Conservation (phyloP, 2,888 invertebrate species). For the Iphiclides podalirius region DNA sequence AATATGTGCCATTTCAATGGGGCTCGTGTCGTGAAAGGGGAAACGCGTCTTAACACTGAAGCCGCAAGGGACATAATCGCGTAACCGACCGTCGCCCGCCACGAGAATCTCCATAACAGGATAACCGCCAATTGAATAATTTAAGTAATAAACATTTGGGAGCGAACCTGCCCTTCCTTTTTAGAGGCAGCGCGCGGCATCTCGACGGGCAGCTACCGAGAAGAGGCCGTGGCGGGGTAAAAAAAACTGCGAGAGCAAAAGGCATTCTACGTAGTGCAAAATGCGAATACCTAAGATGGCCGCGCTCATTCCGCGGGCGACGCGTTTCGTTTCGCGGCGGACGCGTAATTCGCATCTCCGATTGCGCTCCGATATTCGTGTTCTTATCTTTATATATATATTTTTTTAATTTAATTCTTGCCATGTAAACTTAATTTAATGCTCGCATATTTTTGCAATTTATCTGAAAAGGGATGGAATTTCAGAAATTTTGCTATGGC, state of each 20-base stretch:
- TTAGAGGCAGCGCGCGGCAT: slow-evolving; percentile 33
- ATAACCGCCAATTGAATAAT: slow-evolving; percentile 39
- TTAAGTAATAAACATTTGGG: slow-evolving; percentile 39
- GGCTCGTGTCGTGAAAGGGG: not conserved
- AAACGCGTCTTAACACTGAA: not conserved
- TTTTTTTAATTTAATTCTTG: no score
- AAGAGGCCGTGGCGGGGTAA: slow-evolving; percentile 30
- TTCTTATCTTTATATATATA: no score
- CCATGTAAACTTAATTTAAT: no score
- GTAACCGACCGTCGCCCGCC: slow-evolving; percentile 21
- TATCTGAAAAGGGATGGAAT: no score
- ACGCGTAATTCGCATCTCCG: no score
- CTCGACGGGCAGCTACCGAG: slow-evolving; percentile 36
- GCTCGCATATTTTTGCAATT: no score
- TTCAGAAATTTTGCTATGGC: no score
- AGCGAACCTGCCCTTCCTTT: slow-evolving; percentile 35
- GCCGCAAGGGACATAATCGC: slow-evolving; percentile 1
- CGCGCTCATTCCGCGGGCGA: slow-evolving; percentile 28
- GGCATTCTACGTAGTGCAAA: slow-evolving; percentile 40
- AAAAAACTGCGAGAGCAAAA: slow-evolving; percentile 35
- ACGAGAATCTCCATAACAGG: slow-evolving; percentile 27
- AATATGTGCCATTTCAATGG: slow-evolving; percentile 6
- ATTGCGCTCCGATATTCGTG: no score
- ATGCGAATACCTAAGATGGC: slow-evolving; percentile 35
- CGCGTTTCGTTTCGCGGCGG: not conserved